Evolutionary conservation across 2,797 vertebrate genomes (phyloP), one percentile per base, ranked within the genome.

Genomic region (Holocentrus rufus): DNA sequence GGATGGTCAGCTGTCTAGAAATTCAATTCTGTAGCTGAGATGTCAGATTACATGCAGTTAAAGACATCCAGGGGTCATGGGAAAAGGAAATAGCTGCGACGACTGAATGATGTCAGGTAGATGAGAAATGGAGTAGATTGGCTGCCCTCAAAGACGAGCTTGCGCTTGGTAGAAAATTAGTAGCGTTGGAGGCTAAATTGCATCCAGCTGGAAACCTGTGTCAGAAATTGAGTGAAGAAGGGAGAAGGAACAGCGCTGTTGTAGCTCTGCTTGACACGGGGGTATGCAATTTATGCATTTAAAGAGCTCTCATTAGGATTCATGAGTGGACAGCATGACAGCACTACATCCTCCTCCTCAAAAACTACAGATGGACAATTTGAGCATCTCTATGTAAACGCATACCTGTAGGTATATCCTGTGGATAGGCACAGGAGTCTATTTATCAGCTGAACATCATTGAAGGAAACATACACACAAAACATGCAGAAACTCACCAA

Each of bases 161-260:
- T 65, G 59, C 52, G 65, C 75, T 74, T 74, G 65, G 78, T 10
- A 31, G 80, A 77, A 87, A 88, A 93, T 84, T 89, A 86, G 78
- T 74, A 77, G 75, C 77, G 68, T 71, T 76, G 65, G 82, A 85
- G 82, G 85, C 82, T 79, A 87, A 93, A 94, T 93, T 85, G 87
- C 80, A 69, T 93, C 66, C 85, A 86, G 74, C 73, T 92, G 91
- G 83, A 87, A 80, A 72, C 70, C 13, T 14, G 1, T 60, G 65
- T 71, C 59, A 53, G 77, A 81, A 62, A 20, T 17, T 59, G 60
- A 74, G 62, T 67, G 76, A 20, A n/a, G 56, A 77, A 56, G 54
- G 49, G 69, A 81, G 72, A 42, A 64, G 64, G 46, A 73, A 36
- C 42, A 2, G 23, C 76, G 27, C 34, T 65, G 67, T 20, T 75